These are phyloP conservation scores for Ophion costatus DNA, from an alignment of 2,888 invertebrate species.

Conservation along the genomic window DNA sequence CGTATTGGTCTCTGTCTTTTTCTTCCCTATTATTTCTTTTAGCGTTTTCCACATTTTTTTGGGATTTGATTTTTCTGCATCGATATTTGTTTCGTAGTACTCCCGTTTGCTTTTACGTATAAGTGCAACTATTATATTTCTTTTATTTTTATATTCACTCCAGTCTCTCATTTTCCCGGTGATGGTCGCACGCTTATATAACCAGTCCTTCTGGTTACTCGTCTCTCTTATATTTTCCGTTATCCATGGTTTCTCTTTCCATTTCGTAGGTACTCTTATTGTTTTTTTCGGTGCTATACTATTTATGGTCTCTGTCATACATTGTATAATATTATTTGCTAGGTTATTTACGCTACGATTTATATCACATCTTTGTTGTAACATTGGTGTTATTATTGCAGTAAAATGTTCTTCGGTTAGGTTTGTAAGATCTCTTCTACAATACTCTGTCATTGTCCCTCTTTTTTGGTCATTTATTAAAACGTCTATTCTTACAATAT, in stretches of 20 bases:
- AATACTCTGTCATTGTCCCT: too few species aligned
- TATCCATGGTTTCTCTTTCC: slow-evolving; percentile 42
- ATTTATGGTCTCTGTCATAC: slow-evolving; percentile 4
- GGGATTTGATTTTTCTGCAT: slow-evolving; percentile 15
- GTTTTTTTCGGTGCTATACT: slow-evolving; percentile 2
- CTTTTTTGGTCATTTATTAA: too few species aligned
- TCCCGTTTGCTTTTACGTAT: slow-evolving; percentile 22
- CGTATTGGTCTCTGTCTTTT: neutral
- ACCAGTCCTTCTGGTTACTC: neutral
- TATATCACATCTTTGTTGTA: neutral
- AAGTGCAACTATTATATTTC: slow-evolving; percentile 17
- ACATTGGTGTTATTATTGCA: neutral
- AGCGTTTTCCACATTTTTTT: slow-evolving; percentile 32
- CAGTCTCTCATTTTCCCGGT: neutral
- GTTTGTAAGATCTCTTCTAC: too few species aligned
- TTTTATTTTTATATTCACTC: slow-evolving; percentile 26
- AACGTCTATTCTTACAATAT: slow-evolving; percentile 24
- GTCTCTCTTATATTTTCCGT: slow-evolving; percentile 9
- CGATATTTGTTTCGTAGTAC: slow-evolving; percentile 36
- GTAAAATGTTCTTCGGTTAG: neutral
- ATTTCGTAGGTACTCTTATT: slow-evolving; percentile 7
- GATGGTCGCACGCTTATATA: slow-evolving; percentile 20
- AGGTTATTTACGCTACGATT: neutral
- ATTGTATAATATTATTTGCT: neutral
- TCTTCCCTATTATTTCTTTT: slow-evolving; percentile 14